Percentiles rank a stretch among this genome's conserved stretches.
Evolutionary conservation across 2,797 vertebrate species (phyloP).

Genomic region (Amphiprion clarkii): DNA sequence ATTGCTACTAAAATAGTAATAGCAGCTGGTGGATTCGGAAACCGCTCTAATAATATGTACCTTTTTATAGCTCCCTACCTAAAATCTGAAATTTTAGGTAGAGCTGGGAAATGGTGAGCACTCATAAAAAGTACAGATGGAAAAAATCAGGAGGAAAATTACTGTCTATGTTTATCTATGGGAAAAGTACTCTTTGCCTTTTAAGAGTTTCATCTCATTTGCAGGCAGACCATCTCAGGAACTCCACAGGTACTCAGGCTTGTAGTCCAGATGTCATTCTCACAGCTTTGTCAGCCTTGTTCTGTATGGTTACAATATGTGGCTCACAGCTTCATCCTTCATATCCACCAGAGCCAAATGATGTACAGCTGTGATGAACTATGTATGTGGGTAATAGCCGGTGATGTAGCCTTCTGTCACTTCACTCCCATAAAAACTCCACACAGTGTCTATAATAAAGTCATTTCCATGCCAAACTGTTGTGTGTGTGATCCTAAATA

Average conservation of each 20-base stretch:
- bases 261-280: conserved; percentile 3
- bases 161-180: not conserved
- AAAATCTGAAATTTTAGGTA: not conserved
- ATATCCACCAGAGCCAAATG: conserved; percentile 17
- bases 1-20: not conserved
- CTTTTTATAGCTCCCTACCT: not conserved
- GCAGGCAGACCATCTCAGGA: conserved; percentile 69
- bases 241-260: conserved; percentile 49
- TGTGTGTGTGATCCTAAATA: not conserved
- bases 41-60: not conserved
- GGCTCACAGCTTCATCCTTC: conserved; percentile 4
- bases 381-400: conserved; percentile 10
- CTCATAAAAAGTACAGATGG: not conserved
- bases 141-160: not conserved
- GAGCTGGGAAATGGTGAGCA: not conserved
- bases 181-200: conserved; percentile 16
- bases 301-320: conserved; percentile 17
- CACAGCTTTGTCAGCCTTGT: conserved; percentile 22
- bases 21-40: conserved; percentile 1
- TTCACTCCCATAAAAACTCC: conserved; percentile 29
- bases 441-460: conserved; percentile 63
- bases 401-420: conserved; percentile 33
- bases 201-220: conserved; percentile 22
- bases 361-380: conserved; percentile 31
- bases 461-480: conserved; percentile 36